These are phyloP conservation scores for Oxyruncus cristatus DNA, from an alignment of 2,113 vertebrate genomes.

Conservation along the genomic window DNA sequence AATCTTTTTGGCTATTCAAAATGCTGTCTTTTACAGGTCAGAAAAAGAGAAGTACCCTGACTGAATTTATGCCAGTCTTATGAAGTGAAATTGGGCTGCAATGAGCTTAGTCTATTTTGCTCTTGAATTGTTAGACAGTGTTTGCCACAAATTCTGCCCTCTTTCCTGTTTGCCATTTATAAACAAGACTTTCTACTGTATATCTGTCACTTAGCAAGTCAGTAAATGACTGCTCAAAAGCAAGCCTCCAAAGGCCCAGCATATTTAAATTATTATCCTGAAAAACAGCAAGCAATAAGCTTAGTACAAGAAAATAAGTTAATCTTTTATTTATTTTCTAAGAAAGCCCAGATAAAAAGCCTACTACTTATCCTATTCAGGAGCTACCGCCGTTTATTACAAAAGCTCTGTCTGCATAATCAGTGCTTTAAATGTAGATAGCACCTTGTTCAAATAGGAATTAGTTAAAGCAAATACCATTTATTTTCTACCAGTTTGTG, in stretches of 20 bases:
- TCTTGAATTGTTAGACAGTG: background rate
- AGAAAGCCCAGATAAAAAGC: background rate
- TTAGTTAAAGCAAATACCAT: background rate
- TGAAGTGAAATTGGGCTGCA: background rate
- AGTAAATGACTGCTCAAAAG: background rate
- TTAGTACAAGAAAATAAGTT: background rate
- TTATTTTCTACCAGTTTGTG: background rate
- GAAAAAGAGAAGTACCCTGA: background rate
- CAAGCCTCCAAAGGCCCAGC: background rate
- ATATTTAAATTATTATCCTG: background rate
- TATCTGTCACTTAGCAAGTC: background rate
- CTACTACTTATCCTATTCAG: background rate
- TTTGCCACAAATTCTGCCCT: background rate
- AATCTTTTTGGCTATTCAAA: background rate
- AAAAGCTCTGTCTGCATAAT: background rate
- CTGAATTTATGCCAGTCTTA: background rate
- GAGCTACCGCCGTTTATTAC: background rate
- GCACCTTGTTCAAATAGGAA: background rate
- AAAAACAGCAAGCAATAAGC: background rate
- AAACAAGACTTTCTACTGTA: background rate
- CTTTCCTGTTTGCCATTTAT: background rate
- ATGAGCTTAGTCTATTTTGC: background rate
- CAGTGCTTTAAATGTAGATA: background rate
- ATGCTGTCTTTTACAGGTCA: background rate
- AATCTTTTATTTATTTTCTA: background rate